Conservation (phyloP, 2,888 invertebrate genomes). For the Beris morrisii region DNA sequence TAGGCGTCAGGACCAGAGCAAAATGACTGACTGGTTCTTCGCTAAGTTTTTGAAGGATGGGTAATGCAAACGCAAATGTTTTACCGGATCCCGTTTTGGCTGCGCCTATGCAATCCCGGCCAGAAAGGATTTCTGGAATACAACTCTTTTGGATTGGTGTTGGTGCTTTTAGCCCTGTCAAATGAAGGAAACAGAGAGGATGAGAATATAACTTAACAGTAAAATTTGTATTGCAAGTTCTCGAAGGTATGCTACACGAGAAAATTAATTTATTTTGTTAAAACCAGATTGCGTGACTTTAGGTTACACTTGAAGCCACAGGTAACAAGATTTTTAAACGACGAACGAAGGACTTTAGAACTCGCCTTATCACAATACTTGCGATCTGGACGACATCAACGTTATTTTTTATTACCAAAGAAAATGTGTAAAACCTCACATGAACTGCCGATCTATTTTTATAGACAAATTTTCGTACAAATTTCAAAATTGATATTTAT, state of each 20-base stretch:
- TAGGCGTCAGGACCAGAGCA: constrained; percentile 92
- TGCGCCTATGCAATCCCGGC: constrained; percentile 90
- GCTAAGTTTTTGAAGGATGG: constrained; percentile 86
- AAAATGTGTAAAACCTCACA: too few relatives aligned
- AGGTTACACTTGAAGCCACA: neutral
- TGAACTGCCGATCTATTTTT: too few relatives aligned
- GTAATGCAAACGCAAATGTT: constrained; percentile 95
- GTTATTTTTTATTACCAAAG: too few relatives aligned
- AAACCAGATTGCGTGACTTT: constrained; percentile 31
- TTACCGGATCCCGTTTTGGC: constrained; percentile 98
- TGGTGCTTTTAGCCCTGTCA: constrained; percentile 72
- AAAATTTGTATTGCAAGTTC: too few relatives aligned
- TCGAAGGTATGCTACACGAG: too few relatives aligned
- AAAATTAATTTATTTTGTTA: constrained; percentile 1
- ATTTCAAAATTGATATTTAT: too few relatives aligned
- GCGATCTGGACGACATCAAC: too few relatives aligned
- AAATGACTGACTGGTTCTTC: constrained; percentile 96
- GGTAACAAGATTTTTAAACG: too few relatives aligned
- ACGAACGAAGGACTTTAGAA: too few relatives aligned
- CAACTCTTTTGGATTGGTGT: constrained; percentile 83
- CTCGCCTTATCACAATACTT: too few relatives aligned
- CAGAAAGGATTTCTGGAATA: constrained; percentile 74
- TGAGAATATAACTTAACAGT: neutral
- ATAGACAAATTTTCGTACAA: too few relatives aligned
- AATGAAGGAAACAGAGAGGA: neutral